phyloP scores from a whole-genome alignment of 2,888 invertebrate species.

The Acanthosoma haemorrhoidale region DNA sequence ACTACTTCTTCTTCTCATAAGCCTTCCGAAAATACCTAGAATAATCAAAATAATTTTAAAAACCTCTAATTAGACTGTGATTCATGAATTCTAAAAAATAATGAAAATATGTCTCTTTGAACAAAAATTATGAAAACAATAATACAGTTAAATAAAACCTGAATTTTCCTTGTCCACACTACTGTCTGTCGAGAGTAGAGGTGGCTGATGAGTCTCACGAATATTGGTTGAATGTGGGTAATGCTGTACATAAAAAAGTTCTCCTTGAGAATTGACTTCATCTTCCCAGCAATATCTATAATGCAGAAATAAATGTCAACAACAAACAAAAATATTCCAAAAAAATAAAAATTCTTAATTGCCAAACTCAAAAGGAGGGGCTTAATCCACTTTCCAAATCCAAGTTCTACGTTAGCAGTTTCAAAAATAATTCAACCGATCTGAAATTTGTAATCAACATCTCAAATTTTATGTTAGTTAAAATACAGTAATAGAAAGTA shows the following conservation, averaged over 20 bases:
- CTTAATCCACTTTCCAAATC: too few species aligned
- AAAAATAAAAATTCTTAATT: too few species aligned
- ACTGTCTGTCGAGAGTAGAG: neutral
- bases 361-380: too few species aligned
- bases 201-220: constrained; percentile 12
- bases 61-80: neutral
- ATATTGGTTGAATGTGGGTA: constrained; percentile 30
- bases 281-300: constrained; percentile 54
- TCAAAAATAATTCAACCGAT: too few species aligned
- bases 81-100: neutral
- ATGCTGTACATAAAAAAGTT: constrained; percentile 52
- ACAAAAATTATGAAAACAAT: too few species aligned
- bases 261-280: constrained; percentile 59
- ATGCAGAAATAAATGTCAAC: neutral
- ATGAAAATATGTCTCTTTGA: too few species aligned
- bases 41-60: neutral
- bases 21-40: constrained; percentile 39
- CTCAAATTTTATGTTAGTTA: too few species aligned
- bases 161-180: constrained; percentile 15
- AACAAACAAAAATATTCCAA: neutral
- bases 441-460: too few species aligned
- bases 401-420: too few species aligned
- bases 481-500: too few species aligned
- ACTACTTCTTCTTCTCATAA: constrained; percentile 52
- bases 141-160: neutral